Conservation (phyloP, 2,888 invertebrate genomes). For the Dysmachus trigonus region DNA sequence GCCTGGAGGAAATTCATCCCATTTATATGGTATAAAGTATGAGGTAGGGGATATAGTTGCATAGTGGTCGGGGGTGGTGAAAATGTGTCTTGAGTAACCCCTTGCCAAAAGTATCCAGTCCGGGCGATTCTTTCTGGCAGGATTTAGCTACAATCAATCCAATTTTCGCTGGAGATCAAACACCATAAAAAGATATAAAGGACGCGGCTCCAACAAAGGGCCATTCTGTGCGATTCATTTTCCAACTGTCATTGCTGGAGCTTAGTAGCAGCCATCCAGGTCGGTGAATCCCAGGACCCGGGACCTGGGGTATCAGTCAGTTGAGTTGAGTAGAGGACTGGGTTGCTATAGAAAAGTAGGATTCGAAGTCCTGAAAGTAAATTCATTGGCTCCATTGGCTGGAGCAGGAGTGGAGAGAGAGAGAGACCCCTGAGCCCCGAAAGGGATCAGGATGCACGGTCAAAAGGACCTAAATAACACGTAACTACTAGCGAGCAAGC, state of each 20-base stretch:
- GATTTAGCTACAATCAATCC: slow-evolving; percentile 40
- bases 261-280: slow-evolving; percentile 23
- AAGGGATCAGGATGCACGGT: slow-evolving; percentile 48
- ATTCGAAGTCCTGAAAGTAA: slow-evolving; percentile 37
- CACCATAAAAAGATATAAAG: slow-evolving; percentile 42
- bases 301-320: no score
- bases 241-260: slow-evolving; percentile 41
- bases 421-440: neutral
- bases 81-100: neutral
- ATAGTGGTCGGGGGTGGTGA: neutral
- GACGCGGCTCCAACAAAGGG: slow-evolving; percentile 41
- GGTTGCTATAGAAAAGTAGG: slow-evolving; percentile 35
- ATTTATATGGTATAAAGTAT: neutral
- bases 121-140: slow-evolving; percentile 2
- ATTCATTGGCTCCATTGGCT: slow-evolving; percentile 49
- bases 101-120: neutral
- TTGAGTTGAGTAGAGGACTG: no score
- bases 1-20: neutral
- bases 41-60: neutral
- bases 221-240: slow-evolving; percentile 43
- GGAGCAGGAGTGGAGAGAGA: slow-evolving; percentile 10
- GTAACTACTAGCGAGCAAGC: slow-evolving; percentile 45
- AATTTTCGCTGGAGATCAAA: slow-evolving; percentile 41
- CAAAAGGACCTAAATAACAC: slow-evolving; percentile 49
- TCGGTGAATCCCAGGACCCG: neutral